Base-by-base conservation (phyloP, 2,113 vertebrate species). In the Callipepla squamata region DNA sequence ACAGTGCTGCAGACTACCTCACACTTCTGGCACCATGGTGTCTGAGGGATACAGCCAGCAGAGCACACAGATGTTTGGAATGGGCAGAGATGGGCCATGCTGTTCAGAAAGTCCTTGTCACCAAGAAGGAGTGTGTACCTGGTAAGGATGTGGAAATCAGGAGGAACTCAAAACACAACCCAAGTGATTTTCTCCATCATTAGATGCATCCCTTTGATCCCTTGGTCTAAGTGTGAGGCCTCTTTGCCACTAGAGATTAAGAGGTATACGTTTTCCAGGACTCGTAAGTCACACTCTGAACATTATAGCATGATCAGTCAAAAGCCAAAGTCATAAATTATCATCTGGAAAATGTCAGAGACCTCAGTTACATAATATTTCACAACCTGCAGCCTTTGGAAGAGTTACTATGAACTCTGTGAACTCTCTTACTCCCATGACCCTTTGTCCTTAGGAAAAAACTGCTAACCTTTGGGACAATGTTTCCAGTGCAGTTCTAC, bases 1-100 rank as follows among this genome's bases (percentile, higher is more conserved):
- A 0, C 18, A 65, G 22, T 18, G 3, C 4, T 12, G 51, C 34
- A 9, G 7, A 34, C 8, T 13, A 34, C 1, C 15, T 58, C 30
- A 40, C 13, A 51, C 34, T 57, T 28, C 57, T 51, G 58, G 8
- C 51, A 9, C 34, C 3, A 0, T 3, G 1, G 0, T 7, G 10
- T 36, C 9, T 1, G 6, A 19, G 25, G 50, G 51, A 7, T 65
- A 7, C 8, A 5, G 13, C 21, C 14, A 15, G 8, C 51, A 38
- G 12, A 3, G 4, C 30, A 36, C 7, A 2, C 5, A 38, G 6
- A 5, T 3, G 2, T 68, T 53, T 55, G 25, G 12, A 2, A 7
- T 16, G 4, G 4, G 16, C 22, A 78, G 17, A 63, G 8, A 20
- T 11, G 26, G 15, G 3, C 14, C 30, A 50, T 2, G 1, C 2